phyloP scores from a whole-genome alignment of 1,140 invertebrate genomes.

The Lineus longissimus region DNA sequence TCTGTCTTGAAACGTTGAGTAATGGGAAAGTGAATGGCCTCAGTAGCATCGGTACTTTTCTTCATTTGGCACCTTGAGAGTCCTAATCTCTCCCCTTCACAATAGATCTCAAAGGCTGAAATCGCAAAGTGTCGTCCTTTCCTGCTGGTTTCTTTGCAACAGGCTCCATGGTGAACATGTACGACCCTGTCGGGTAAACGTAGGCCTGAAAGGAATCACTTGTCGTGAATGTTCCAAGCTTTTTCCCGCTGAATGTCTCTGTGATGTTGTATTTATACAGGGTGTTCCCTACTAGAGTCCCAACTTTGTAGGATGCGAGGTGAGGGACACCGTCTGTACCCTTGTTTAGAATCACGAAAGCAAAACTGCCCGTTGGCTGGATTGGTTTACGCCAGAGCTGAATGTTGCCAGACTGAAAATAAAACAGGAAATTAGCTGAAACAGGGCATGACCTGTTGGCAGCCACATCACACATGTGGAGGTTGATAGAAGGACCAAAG shows the following conservation, averaged over 20 bases:
- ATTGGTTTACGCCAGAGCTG: conserved; percentile 37
- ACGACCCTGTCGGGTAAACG: conserved; percentile 81
- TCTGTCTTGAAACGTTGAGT: no score
- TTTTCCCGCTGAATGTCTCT: conserved; percentile 52
- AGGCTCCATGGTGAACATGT: no score
- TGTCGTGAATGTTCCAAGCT: conserved; percentile 68
- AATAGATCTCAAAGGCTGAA: no score
- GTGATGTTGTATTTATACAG: conserved; percentile 78
- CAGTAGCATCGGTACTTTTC: no score
- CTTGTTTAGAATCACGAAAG: conserved; percentile 33
- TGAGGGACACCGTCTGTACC: conserved; percentile 25
- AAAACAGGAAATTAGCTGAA: conserved; percentile 7
- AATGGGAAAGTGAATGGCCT: no score
- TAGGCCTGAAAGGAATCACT: conserved; percentile 86
- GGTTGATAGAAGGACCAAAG: background rate
- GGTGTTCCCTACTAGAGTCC: conserved; percentile 75
- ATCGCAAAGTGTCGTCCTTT: no score
- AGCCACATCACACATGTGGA: background rate
- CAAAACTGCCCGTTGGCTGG: conserved; percentile 22
- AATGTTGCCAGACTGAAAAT: conserved; percentile 20
- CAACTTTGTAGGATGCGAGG: conserved; percentile 54
- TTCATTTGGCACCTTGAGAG: no score
- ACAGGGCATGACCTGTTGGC: background rate
- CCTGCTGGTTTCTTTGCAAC: no score
- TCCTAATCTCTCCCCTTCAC: no score